Evolutionary conservation across 2,797 vertebrate genomes (phyloP).

Genomic region (Crax fasciolata): DNA sequence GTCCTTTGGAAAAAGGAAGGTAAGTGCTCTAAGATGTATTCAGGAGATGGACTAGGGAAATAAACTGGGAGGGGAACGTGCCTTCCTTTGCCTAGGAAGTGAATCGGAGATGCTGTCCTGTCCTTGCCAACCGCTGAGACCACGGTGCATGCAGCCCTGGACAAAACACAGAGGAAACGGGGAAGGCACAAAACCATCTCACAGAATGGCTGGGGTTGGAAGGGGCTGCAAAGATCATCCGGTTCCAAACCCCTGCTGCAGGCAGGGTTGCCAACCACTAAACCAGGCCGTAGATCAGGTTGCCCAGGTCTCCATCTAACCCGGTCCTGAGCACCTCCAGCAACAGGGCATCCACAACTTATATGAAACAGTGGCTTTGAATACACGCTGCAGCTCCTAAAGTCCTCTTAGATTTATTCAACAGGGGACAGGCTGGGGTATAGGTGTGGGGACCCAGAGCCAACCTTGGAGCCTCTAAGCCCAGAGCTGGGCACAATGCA

Average conservation of each 20-base stretch:
- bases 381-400: accelerated
- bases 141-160: accelerated
- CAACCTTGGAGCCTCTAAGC: accelerated
- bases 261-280: too few relatives aligned
- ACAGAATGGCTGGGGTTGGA: too few relatives aligned
- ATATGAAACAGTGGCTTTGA: not conserved
- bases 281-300: too few relatives aligned
- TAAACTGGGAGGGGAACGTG: accelerated
- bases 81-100: not conserved
- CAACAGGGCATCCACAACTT: too few relatives aligned
- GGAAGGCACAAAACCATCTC: not conserved
- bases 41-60: not conserved
- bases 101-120: not conserved
- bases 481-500: not conserved
- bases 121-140: not conserved
- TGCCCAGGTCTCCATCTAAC: too few relatives aligned
- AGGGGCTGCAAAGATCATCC: too few relatives aligned
- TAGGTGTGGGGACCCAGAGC: not conserved
- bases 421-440: not conserved
- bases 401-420: not conserved
- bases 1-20: not conserved
- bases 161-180: not conserved
- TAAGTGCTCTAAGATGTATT: not conserved
- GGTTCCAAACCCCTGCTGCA: too few relatives aligned
- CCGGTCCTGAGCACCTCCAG: too few relatives aligned